Evolutionary conservation across 2,888 invertebrate species (phyloP).

Genomic region (Eulithis testata): DNA sequence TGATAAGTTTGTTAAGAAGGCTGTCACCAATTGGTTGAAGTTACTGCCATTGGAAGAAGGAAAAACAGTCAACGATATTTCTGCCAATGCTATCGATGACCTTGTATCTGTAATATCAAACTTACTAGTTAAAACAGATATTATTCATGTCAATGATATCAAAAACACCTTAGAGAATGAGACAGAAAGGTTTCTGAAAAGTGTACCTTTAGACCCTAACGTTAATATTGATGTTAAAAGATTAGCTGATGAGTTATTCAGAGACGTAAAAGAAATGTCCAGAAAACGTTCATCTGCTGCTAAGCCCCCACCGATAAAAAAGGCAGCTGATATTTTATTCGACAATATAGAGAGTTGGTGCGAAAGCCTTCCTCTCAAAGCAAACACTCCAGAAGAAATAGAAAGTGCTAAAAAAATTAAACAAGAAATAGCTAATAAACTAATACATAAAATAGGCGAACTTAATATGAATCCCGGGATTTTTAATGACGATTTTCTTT

Average conservation of each 20-base stretch:
- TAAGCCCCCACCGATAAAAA: slow-evolving; percentile 29
- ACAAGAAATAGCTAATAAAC: slow-evolving; percentile 48
- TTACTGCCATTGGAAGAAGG: slow-evolving; percentile 12
- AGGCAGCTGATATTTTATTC: slow-evolving; percentile 46
- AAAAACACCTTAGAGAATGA: slow-evolving; percentile 14
- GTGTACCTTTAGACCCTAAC: slow-evolving; percentile 15
- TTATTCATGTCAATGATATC: slow-evolving; percentile 4
- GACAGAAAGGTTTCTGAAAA: slow-evolving; percentile 18
- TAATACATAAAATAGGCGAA: slow-evolving; percentile 56
- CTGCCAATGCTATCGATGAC: slow-evolving; percentile 12
- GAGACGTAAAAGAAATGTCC: slow-evolving; percentile 8
- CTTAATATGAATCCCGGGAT: slow-evolving; percentile 60
- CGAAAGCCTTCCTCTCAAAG: slow-evolving; percentile 48
- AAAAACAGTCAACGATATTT: slow-evolving; percentile 14
- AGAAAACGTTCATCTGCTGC: slow-evolving; percentile 9
- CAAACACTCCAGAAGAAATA: slow-evolving; percentile 38
- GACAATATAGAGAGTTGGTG: slow-evolving; percentile 52
- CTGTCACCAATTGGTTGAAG: slow-evolving; percentile 26
- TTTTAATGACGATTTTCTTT: slow-evolving; percentile 56
- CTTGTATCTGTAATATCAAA: slow-evolving; percentile 15
- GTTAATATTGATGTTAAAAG: slow-evolving; percentile 10
- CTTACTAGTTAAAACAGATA: slow-evolving; percentile 7
- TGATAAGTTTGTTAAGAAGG: slow-evolving; percentile 35
- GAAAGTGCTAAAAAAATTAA: slow-evolving; percentile 46
- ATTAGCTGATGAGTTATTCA: slow-evolving; percentile 20